A percentile compares a stretch with the other conserved stretches of the same genome.
Conservation (phyloP, 2,113 vertebrate genomes). For the Platichthys stellatus region DNA sequence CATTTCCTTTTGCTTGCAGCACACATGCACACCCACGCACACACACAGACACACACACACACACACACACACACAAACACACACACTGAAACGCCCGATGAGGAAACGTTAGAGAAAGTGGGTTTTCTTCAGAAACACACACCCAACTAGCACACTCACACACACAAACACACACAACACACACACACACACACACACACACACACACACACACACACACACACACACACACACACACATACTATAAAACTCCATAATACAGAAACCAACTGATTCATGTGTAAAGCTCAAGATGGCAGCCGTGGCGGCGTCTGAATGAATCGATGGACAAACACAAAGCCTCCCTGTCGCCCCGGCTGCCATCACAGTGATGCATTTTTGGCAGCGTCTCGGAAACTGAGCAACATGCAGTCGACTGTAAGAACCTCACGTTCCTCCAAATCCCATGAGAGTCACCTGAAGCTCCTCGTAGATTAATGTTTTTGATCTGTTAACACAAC, state of each 20-base stretch:
- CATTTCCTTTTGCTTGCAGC: slow-evolving; percentile 38
- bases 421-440: not conserved
- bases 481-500: too few relatives aligned
- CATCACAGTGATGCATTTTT: slow-evolving; percentile 36
- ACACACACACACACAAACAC: slow-evolving; percentile 2
- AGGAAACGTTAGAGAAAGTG: slow-evolving; percentile 33
- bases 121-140: not conserved
- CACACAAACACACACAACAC: too few relatives aligned
- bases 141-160: too few relatives aligned
- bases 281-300: not conserved
- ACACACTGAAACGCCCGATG: not conserved
- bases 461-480: not conserved
- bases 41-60: slow-evolving; percentile 18
- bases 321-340: slow-evolving; percentile 19
- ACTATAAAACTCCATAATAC: too few relatives aligned
- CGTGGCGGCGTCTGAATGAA: not conserved
- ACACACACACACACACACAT: not conserved
- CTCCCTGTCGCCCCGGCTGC: not conserved
- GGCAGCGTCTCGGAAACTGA: slow-evolving; percentile 6
- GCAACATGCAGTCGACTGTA: slow-evolving; percentile 25
- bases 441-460: not conserved
- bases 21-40: slow-evolving; percentile 10
- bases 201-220: too few relatives aligned
- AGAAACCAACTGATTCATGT: not conserved
- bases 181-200: too few relatives aligned